Base-by-base conservation (phyloP, 2,888 invertebrate species). In the Proisotoma minuta region DNA sequence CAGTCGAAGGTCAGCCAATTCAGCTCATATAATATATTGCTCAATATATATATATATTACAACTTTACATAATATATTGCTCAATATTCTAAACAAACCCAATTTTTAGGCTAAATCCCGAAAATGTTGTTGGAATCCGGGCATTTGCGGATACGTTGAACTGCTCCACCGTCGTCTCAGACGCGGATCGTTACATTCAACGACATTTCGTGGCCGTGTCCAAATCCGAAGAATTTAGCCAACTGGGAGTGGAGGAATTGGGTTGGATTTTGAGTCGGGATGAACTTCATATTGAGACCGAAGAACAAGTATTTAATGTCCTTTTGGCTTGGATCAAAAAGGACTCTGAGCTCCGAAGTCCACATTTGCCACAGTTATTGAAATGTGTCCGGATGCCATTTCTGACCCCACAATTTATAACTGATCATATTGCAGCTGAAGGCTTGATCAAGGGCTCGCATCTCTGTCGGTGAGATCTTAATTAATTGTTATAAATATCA, bases 251-350 rank as follows among this genome's bases (percentile, higher is more conserved):
- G 26, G 77, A 79, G 1, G 88, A 89, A 67, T 78, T 91, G 2
- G 79, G 84, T 65, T 85, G 85, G 57, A 82, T 92, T 58, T 80
- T 92, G 53, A 82, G 83, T 23, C 81, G 87, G 62, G 91, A 91
- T 78, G 88, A 89, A 75, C 80, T 92, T 1, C 84, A 88, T 77
- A 87, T 91, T 1, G 82, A 82, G 63, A 81, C 81, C 39, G 91
- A 91, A 76, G 89, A 90, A 76, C 84, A 87, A 78, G 82, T 82
- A 66, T 92, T 91, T 79, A 89, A 90, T 77, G 88, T 90, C 1
- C 86, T 87, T 43, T 84, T 91, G 82, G 79, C 84, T 50, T 93
- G 92, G 93, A 82, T 84, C 4, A 88, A 88, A 75, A 83, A 84
- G 70, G 84, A 85, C 48, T 77, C 79, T 34, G 82, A 83, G 2